A percentile compares a stretch with the other conserved stretches of the same genome.
These are phyloP conservation scores for Vireo altiloquus DNA, from an alignment of 2,113 vertebrate genomes.

Conservation along the genomic window DNA sequence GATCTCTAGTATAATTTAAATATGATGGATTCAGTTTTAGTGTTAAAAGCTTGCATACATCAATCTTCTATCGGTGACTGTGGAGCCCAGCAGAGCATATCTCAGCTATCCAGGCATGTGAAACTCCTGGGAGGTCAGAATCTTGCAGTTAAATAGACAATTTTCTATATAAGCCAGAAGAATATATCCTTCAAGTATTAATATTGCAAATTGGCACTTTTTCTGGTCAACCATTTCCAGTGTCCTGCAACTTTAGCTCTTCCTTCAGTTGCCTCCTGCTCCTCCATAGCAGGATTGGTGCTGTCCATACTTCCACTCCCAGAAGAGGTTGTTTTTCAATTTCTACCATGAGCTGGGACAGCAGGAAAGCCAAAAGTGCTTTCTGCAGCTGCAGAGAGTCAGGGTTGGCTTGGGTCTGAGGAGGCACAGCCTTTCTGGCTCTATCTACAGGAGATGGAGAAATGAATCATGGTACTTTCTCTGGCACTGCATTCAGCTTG, in stretches of 20 bases:
- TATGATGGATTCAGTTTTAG: background rate
- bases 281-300: background rate
- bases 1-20: background rate
- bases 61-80: background rate
- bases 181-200: background rate
- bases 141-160: background rate
- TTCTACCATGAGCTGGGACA: background rate
- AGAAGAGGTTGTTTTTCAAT: background rate
- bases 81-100: accelerated
- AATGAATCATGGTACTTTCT: background rate
- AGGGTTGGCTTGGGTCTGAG: background rate
- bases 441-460: background rate
- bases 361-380: background rate
- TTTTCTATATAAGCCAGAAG: background rate
- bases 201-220: background rate
- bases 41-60: background rate
- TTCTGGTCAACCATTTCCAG: background rate
- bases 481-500: background rate
- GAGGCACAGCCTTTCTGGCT: background rate
- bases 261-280: background rate
- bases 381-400: background rate
- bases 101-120: background rate
- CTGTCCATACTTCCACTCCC: background rate
- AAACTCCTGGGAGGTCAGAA: background rate
- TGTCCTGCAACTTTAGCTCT: background rate